A percentile compares a stretch with the other conserved stretches of the same genome.
Conservation (phyloP, 2,113 vertebrate genomes). For the Diglossa brunneiventris region DNA sequence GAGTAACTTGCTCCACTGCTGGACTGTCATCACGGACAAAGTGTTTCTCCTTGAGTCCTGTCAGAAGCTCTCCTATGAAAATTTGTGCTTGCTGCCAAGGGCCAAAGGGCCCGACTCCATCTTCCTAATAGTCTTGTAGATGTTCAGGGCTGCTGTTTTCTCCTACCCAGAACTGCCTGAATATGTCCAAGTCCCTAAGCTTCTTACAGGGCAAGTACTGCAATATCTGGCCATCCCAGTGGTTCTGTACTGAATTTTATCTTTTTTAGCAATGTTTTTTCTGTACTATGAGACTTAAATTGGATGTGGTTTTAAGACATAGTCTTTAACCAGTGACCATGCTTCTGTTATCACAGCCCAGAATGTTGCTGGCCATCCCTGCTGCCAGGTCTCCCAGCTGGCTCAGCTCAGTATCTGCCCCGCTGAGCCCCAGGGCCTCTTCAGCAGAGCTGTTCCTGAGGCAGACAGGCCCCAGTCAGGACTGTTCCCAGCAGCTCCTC, state of each 20-base stretch:
- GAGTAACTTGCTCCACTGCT: background rate
- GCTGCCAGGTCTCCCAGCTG: background rate
- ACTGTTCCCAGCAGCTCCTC: background rate
- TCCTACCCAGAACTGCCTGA: background rate
- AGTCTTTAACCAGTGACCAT: background rate
- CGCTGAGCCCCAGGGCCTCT: background rate
- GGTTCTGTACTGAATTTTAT: background rate
- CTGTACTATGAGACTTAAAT: background rate
- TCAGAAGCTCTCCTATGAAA: background rate
- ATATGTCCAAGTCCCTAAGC: background rate
- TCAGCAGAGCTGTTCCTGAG: background rate
- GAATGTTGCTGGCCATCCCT: background rate
- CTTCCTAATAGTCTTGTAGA: background rate
- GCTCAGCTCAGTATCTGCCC: background rate
- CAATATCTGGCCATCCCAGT: background rate
- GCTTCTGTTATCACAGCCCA: background rate
- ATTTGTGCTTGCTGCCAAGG: background rate
- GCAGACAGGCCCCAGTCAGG: rapidly evolving
- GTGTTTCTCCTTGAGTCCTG: background rate
- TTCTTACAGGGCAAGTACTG: background rate
- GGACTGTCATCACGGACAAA: background rate
- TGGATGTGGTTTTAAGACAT: background rate
- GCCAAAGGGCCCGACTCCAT: background rate
- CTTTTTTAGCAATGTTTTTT: background rate
- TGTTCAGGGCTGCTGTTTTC: background rate